These are phyloP conservation scores for Macropus fuliginosus DNA, from an alignment of 2,797 vertebrate species.

Conservation along the genomic window DNA sequence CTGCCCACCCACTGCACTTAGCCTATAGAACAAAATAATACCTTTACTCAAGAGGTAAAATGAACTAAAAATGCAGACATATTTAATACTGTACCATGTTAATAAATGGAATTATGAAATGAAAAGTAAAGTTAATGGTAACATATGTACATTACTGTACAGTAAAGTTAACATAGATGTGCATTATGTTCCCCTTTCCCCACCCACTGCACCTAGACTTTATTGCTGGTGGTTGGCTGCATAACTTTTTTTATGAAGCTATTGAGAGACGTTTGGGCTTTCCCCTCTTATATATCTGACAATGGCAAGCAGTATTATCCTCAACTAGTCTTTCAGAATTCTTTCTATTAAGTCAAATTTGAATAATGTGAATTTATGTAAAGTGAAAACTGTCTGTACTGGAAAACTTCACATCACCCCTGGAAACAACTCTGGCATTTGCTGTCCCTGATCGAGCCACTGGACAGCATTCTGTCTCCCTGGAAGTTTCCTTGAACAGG, in stretches of 20 bases:
- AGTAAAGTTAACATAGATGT: not conserved
- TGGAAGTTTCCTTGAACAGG: no score
- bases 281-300: not conserved
- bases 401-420: no score
- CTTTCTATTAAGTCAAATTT: not conserved
- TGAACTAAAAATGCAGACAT: not conserved
- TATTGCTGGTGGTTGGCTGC: not conserved
- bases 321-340: not conserved
- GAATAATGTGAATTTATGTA: not conserved
- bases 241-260: not conserved
- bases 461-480: no score
- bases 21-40: no score
- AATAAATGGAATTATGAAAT: not conserved
- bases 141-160: not conserved
- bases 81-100: not conserved
- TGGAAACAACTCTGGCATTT: not conserved
- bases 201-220: not conserved
- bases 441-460: not conserved
- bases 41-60: no score
- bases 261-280: not conserved
- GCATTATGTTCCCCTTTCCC: not conserved
- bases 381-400: no score
- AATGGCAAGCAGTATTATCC: not conserved
- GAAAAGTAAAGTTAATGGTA: not conserved
- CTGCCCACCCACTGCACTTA: no score